phyloP scores from a whole-genome alignment of 1,140 invertebrate genomes.

The Calycopis cecrops region DNA sequence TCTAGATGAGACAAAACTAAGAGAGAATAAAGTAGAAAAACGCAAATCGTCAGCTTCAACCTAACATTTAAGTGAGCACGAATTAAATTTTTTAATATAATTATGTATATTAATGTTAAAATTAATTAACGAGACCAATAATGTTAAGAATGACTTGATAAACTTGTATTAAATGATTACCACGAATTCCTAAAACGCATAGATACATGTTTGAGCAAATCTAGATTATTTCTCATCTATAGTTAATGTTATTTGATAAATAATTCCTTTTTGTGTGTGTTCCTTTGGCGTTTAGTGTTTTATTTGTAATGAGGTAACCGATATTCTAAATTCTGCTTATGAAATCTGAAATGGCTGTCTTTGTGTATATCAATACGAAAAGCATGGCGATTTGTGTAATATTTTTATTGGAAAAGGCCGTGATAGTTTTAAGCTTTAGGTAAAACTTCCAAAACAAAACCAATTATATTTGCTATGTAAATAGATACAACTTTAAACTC shows the following conservation, averaged over 20 bases:
- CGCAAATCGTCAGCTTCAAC: constrained; percentile 68
- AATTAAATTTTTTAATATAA: background rate
- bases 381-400: constrained; percentile 1
- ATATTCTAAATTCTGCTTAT: constrained; percentile 11
- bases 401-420: constrained; percentile 20
- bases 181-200: too few relatives aligned
- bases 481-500: too few relatives aligned
- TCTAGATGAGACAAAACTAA: constrained; percentile 61
- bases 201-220: too few relatives aligned
- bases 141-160: constrained; percentile 36
- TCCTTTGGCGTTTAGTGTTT: too few relatives aligned
- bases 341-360: constrained; percentile 5
- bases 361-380: background rate
- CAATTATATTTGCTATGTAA: too few relatives aligned
- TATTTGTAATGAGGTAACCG: constrained; percentile 3
- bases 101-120: background rate
- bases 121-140: constrained; percentile 37
- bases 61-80: constrained; percentile 33
- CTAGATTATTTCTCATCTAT: too few relatives aligned
- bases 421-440: constrained; percentile 25
- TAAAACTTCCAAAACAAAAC: constrained; percentile 3
- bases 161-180: too few relatives aligned
- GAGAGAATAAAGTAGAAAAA: constrained; percentile 62
- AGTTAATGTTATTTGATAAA: background rate
- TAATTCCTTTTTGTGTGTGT: background rate